A percentile compares a stretch with the other conserved stretches of the same genome.
Conservation (phyloP, 2,797 vertebrate genomes). For the Labroides dimidiatus region DNA sequence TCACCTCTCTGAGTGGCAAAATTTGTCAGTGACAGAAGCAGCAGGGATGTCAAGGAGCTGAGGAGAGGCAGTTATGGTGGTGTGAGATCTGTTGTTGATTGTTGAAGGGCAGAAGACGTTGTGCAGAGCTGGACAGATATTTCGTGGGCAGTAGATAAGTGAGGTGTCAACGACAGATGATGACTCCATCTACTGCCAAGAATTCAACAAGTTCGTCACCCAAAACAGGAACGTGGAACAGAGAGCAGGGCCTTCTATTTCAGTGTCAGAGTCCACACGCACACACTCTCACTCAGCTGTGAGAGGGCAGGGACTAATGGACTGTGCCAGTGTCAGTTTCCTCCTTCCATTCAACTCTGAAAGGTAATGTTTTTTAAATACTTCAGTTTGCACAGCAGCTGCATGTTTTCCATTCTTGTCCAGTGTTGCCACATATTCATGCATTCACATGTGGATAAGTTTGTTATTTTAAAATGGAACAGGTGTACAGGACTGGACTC, state of each 20-base stretch:
- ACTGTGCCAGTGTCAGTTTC: slow-evolving; percentile 21
- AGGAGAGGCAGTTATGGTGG: slow-evolving; percentile 47
- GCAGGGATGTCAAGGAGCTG: slow-evolving; percentile 56
- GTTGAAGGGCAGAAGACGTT: slow-evolving; percentile 59
- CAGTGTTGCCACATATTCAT: slow-evolving; percentile 15
- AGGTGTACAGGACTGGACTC: slow-evolving; percentile 43
- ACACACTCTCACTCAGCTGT: slow-evolving; percentile 30
- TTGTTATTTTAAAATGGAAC: slow-evolving; percentile 62
- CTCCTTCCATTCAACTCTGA: slow-evolving; percentile 23
- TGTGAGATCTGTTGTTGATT: slow-evolving; percentile 50
- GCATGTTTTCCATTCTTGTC: slow-evolving; percentile 21
- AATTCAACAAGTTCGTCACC: slow-evolving; percentile 56
- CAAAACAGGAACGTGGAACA: slow-evolving; percentile 23
- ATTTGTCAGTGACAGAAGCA: slow-evolving; percentile 22
- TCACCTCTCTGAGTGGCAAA: slow-evolving; percentile 12
- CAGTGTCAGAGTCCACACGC: slow-evolving; percentile 22
- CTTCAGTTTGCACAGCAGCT: slow-evolving; percentile 27
- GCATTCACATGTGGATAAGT: slow-evolving; percentile 25
- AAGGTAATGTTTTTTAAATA: slow-evolving; percentile 30
- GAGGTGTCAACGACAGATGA: slow-evolving; percentile 50
- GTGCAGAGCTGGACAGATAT: slow-evolving; percentile 49
- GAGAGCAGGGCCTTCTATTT: slow-evolving; percentile 20
- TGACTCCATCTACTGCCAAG: slow-evolving; percentile 49
- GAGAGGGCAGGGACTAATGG: slow-evolving; percentile 9
- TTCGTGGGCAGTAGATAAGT: slow-evolving; percentile 41